These are phyloP conservation scores for Luidia sarsii DNA, from an alignment of 53 echinoderm and acorn worm genomes.

Conservation along the genomic window DNA sequence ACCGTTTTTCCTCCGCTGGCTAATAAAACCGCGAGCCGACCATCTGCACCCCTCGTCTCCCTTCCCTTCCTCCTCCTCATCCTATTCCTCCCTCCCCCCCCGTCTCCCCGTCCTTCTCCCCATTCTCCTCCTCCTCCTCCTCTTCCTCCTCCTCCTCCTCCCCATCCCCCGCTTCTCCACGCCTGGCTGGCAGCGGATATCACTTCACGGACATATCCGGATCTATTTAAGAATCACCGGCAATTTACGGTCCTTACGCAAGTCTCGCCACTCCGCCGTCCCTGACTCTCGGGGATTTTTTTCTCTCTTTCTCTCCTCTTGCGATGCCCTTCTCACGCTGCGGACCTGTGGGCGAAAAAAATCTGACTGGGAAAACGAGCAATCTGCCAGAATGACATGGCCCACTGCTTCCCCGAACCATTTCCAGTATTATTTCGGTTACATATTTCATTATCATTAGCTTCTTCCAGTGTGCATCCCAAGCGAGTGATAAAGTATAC, in stretches of 20 bases:
- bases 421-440: too few species aligned
- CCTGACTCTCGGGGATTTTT: neutral
- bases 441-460: too few species aligned
- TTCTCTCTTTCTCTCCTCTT: neutral
- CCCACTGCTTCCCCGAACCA: neutral
- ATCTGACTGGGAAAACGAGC: neutral
- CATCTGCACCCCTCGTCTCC: conserved; percentile 31
- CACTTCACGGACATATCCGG: conserved; percentile 1
- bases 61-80: neutral
- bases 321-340: too few species aligned
- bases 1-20: conserved; percentile 40
- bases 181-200: conserved; percentile 19
- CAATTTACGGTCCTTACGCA: neutral
- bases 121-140: neutral
- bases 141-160: too few species aligned
- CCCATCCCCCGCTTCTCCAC: neutral
- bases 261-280: too few species aligned
- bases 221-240: neutral
- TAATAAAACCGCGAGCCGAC: conserved; percentile 33
- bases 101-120: neutral
- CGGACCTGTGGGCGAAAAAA: too few species aligned
- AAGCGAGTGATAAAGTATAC: conserved; percentile 31
- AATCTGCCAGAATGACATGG: conserved; percentile 2
- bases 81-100: neutral
- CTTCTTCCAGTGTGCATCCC: neutral